phyloP scores from a whole-genome alignment of 2,113 vertebrate species.

The Silurus glanis region DNA sequence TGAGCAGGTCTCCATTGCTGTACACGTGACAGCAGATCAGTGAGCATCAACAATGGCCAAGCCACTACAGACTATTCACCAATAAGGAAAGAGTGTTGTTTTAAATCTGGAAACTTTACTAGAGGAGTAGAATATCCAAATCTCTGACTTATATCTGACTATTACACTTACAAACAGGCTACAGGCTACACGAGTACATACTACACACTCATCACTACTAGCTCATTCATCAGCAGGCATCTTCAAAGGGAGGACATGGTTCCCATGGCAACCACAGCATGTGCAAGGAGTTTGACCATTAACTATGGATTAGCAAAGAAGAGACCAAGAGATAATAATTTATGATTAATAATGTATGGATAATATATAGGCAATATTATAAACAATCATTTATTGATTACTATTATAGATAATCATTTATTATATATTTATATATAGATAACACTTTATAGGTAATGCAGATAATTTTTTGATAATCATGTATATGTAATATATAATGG shows the following conservation, averaged over 20 bases:
- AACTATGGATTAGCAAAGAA: too few species aligned
- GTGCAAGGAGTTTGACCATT: background rate
- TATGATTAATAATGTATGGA: background rate
- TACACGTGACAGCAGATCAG: too few species aligned
- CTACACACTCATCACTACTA: background rate
- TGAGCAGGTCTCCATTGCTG: conserved; percentile 73
- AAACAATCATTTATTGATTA: too few species aligned
- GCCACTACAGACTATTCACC: too few species aligned
- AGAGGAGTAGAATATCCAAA: background rate
- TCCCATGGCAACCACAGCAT: conserved; percentile 29
- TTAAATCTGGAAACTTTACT: background rate
- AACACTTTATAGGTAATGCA: too few species aligned
- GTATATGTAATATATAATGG: too few species aligned
- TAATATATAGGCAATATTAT: too few species aligned
- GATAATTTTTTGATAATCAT: too few species aligned
- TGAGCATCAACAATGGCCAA: too few species aligned
- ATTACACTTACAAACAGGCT: background rate
- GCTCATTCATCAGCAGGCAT: background rate
- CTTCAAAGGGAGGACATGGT: background rate
- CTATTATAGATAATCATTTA: too few species aligned
- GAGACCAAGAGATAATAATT: background rate
- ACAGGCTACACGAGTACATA: background rate
- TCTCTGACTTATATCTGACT: background rate
- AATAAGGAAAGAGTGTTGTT: background rate
- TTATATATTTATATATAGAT: too few species aligned